phyloP scores from a whole-genome alignment of 2,888 invertebrate species.

The Sericinus montela region DNA sequence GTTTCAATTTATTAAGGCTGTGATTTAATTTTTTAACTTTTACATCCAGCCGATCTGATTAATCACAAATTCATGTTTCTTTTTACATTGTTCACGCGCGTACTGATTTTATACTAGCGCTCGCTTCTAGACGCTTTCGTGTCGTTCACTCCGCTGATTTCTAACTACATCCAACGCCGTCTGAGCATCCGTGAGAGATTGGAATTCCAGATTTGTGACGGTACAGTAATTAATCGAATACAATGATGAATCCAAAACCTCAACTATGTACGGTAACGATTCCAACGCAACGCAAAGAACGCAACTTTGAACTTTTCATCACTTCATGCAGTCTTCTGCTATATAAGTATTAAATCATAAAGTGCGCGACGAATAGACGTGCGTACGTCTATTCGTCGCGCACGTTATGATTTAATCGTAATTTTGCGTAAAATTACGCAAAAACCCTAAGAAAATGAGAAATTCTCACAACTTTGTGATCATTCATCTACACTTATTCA shows the following conservation, averaged over 20 bases:
- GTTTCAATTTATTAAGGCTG: background rate
- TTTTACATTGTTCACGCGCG: constrained; percentile 35
- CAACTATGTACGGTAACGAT: background rate
- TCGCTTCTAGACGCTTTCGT: constrained; percentile 45
- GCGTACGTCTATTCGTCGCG: no score
- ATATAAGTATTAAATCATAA: no score
- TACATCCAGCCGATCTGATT: constrained; percentile 59
- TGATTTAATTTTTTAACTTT: constrained; percentile 31
- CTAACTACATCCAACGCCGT: constrained; percentile 43
- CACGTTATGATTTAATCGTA: no score
- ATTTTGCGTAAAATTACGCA: no score
- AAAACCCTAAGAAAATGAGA: no score
- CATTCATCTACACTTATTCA: constrained; percentile 6
- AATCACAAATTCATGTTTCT: constrained; percentile 48
- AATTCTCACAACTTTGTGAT: constrained; percentile 9
- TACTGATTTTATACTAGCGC: constrained; percentile 32
- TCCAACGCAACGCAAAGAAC: background rate
- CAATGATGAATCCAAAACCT: constrained; percentile 22
- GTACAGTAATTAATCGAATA: constrained; percentile 38
- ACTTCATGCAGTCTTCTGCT: background rate
- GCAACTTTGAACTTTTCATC: background rate
- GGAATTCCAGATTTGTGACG: constrained; percentile 51
- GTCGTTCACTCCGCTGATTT: constrained; percentile 56
- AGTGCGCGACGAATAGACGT: no score
- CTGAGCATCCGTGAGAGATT: constrained; percentile 57